phyloP scores from a whole-genome alignment of 2,797 vertebrate genomes.

The Gymnothorax javanicus region DNA sequence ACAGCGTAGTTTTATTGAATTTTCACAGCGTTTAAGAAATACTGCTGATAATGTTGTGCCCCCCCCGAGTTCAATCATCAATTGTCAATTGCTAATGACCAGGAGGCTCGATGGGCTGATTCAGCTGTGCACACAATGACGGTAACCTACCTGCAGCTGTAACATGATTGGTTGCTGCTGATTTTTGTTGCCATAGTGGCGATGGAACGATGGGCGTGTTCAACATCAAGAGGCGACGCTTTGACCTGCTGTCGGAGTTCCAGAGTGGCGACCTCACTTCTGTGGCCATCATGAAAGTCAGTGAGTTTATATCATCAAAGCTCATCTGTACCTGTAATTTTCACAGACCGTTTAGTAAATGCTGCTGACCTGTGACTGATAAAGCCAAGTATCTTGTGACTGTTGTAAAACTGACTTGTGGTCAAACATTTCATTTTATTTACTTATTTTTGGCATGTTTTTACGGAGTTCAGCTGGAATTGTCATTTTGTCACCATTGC shows the following conservation, averaged over 20 bases:
- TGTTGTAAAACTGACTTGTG: no score
- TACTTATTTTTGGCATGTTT: no score
- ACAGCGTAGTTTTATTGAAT: no score
- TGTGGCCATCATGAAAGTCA: slow-evolving; percentile 86
- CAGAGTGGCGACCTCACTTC: slow-evolving; percentile 91
- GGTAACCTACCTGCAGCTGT: background rate
- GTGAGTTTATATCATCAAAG: background rate
- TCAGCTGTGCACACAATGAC: no score
- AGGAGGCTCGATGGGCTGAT: no score
- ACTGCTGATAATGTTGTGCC: no score
- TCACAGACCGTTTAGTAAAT: background rate
- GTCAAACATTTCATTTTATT: no score
- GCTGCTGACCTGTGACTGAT: background rate
- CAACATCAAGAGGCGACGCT: slow-evolving; percentile 86
- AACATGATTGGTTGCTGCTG: background rate
- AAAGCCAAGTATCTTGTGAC: background rate
- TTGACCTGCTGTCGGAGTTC: slow-evolving; percentile 86
- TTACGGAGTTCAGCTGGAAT: no score
- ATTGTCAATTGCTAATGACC: no score
- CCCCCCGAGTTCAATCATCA: no score
- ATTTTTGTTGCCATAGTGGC: slow-evolving; percentile 69
- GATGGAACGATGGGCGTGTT: slow-evolving; percentile 93
- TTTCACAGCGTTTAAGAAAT: no score
- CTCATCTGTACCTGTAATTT: background rate
- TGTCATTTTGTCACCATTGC: no score